phyloP scores from a whole-genome alignment of 2,888 invertebrate genomes.

The Spatulosminthurus flaviceps region DNA sequence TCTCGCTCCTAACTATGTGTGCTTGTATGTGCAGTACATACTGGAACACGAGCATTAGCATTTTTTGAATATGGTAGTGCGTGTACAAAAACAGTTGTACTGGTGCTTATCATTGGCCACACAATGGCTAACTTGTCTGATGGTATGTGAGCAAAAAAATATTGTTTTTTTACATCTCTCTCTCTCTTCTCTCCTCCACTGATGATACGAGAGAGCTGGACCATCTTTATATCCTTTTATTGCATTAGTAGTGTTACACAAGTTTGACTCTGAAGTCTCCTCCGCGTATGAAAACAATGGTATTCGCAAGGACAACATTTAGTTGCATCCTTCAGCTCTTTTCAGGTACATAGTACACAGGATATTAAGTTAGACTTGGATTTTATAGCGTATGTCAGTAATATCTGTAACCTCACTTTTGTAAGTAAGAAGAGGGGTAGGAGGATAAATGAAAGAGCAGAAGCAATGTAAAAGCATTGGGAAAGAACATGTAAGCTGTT shows the following conservation, averaged over 20 bases:
- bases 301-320: background rate
- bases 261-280: background rate
- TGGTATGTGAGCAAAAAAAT: constrained; percentile 43
- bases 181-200: background rate
- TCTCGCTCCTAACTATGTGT: background rate
- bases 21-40: background rate
- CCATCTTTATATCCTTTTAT: constrained; percentile 10
- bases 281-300: background rate
- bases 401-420: background rate
- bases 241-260: background rate
- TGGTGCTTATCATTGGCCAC: constrained; percentile 29
- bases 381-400: background rate
- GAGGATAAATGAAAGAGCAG: too few relatives aligned
- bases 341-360: background rate
- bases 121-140: constrained; percentile 37
- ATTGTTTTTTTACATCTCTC: background rate
- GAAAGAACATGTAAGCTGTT: too few relatives aligned
- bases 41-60: constrained; percentile 16
- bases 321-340: background rate
- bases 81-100: constrained; percentile 11
- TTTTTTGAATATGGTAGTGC: constrained; percentile 25
- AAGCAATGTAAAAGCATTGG: too few relatives aligned
- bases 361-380: background rate
- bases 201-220: background rate
- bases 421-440: too few relatives aligned